phyloP scores from a whole-genome alignment of 1,140 invertebrate genomes.

The Protaetia brevitarsis region DNA sequence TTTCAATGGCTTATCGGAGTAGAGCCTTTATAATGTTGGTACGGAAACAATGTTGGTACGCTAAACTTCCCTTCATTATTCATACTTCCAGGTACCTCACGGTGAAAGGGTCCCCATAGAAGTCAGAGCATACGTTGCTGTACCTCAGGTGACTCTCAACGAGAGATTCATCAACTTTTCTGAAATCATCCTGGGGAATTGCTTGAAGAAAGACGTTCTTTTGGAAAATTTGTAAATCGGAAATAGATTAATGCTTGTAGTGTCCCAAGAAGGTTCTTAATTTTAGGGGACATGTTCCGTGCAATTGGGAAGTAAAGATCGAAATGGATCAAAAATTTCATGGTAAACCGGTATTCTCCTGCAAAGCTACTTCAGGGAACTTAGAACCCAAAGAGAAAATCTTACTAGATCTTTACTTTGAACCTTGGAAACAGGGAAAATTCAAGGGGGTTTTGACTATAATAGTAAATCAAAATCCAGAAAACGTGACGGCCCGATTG shows the following conservation, averaged over 20 bases:
- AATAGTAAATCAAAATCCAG: slow-evolving; percentile 38
- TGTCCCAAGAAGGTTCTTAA: neutral
- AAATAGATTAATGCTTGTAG: neutral
- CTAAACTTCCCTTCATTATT: neutral
- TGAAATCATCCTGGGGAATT: slow-evolving; percentile 48
- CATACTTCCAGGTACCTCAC: slow-evolving; percentile 20
- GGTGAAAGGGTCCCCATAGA: slow-evolving; percentile 45
- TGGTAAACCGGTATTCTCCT: slow-evolving; percentile 30
- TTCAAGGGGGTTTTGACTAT: slow-evolving; percentile 42
- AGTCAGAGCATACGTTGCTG: slow-evolving; percentile 45
- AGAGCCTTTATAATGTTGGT: too few relatives aligned
- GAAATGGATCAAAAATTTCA: slow-evolving; percentile 30
- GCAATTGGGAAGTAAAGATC: slow-evolving; percentile 44
- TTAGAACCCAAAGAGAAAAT: slow-evolving; percentile 28
- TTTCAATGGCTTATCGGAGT: too few relatives aligned
- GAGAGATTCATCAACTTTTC: slow-evolving; percentile 45
- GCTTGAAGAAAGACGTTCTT: slow-evolving; percentile 41
- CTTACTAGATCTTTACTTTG: slow-evolving; percentile 37
- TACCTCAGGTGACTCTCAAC: slow-evolving; percentile 43
- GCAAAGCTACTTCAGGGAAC: slow-evolving; percentile 35
- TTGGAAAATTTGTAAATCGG: slow-evolving; percentile 49
- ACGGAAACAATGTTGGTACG: neutral
- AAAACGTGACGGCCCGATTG: slow-evolving; percentile 38
- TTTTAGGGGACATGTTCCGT: slow-evolving; percentile 47
- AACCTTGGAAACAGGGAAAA: slow-evolving; percentile 33